Conservation (phyloP, 2,797 vertebrate species). For the Acropternis orthonyx region DNA sequence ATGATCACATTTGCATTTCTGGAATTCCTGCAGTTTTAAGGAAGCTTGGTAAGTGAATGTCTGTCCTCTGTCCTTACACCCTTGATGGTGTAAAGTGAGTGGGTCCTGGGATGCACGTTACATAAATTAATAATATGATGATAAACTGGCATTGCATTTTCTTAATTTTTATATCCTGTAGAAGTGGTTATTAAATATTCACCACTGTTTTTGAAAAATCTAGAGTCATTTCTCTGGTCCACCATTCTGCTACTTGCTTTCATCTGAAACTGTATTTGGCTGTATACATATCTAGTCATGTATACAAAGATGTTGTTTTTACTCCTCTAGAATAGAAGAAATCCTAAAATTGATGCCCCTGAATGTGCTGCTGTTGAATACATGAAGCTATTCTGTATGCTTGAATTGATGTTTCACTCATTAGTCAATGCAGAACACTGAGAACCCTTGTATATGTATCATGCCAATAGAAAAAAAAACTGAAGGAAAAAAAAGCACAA, state of each 20-base stretch:
- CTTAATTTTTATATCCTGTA: neutral
- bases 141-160: neutral
- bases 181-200: neutral
- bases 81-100: neutral
- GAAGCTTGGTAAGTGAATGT: neutral
- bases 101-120: neutral
- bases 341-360: neutral
- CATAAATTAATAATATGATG: neutral
- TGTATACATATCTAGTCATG: neutral
- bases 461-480: neutral
- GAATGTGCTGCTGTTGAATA: neutral
- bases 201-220: neutral
- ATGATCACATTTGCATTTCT: neutral
- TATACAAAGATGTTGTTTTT: neutral
- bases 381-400: neutral
- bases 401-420: neutral
- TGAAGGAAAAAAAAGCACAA: neutral
- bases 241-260: neutral
- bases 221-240: neutral
- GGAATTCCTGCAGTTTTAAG: neutral
- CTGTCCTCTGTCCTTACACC: neutral
- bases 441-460: neutral
- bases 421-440: neutral
- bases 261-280: neutral
- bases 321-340: neutral